Evolutionary conservation across 2,797 vertebrate genomes (phyloP), one percentile per base, ranked within the genome.

Genomic region (Parotocinclus haroldoi): DNA sequence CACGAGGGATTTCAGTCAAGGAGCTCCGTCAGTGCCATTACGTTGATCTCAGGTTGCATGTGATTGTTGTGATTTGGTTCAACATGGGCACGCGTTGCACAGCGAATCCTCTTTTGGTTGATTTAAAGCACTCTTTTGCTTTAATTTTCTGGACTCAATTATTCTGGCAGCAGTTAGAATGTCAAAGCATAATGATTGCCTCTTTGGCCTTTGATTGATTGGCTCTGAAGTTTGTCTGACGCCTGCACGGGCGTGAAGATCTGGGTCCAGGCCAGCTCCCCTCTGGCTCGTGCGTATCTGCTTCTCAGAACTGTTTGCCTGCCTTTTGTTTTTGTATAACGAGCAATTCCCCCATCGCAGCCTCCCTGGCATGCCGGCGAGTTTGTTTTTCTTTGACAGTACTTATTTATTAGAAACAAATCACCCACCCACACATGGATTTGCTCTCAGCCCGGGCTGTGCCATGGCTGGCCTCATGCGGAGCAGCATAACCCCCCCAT

Each of bases 101-200:
- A 60, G 70, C 72, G 75, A 76, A 74, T 84, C 86, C 85, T 84
- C 82, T 84, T 80, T 82, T 74, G 72, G 76, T 79, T 85, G 80
- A 86, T 82, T 81, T 80, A 53, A 79, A 86, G 79, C 51, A 45
- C 27, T 58, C 53, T 63, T 71, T 69, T 82, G 78, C 86, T 89
- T 89, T 89, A 82, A 90, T 90, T 87, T 89, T 79, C 58, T 52
- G 19, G 63, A 74, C 78, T 16, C 83, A 85, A 87, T 89, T 86
- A 86, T 87, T 86, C 82, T 82, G 81, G 84, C 81, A 77, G 80
- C 79, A 81, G 83, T 85, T 86, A 84, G 83, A 80, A 83, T 83
- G 83, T 42, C 55, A 67, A 27, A 38, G 49, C 10, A 14, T 49
- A 57, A 66, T 58, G 53, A 45, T 53, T 45, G 42, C 67, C 38